Evolutionary conservation across 2,888 invertebrate genomes (phyloP).

Genomic region (Tinea pellionella): DNA sequence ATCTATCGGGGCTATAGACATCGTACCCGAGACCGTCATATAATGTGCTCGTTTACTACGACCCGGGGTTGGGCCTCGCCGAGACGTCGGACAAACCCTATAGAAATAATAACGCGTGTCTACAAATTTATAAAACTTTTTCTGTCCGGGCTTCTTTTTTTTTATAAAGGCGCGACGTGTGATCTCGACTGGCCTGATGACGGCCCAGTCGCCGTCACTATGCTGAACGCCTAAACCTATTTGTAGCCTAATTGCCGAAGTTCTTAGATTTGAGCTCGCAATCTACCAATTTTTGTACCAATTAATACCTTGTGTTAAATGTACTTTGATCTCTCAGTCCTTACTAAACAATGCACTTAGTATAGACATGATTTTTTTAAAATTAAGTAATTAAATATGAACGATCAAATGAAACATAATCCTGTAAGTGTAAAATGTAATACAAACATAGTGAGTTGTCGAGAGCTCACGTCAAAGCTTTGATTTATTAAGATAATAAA

Average conservation of each 20-base stretch:
- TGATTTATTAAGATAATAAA: slow-evolving; percentile 11
- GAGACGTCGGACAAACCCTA: background rate
- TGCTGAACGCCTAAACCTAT: no score
- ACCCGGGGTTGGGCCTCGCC: background rate
- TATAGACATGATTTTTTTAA: no score
- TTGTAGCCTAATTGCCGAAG: no score
- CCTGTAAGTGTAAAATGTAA: background rate
- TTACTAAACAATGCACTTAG: no score
- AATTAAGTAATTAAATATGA: background rate
- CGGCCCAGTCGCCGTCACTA: no score
- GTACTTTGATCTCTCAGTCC: no score
- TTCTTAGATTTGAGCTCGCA: no score
- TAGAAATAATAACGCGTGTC: background rate
- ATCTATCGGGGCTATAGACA: background rate
- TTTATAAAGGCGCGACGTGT: no score
- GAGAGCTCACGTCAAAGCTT: slow-evolving; percentile 2
- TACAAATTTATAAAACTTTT: background rate
- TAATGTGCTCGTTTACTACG: background rate
- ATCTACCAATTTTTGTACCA: no score
- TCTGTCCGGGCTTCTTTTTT: background rate
- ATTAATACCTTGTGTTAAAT: no score
- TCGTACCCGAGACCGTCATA: background rate
- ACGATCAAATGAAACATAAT: background rate
- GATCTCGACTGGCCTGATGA: no score
- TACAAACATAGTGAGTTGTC: background rate